Base-by-base conservation (phyloP, 2,113 vertebrate genomes). In the Megaceryle maxima region DNA sequence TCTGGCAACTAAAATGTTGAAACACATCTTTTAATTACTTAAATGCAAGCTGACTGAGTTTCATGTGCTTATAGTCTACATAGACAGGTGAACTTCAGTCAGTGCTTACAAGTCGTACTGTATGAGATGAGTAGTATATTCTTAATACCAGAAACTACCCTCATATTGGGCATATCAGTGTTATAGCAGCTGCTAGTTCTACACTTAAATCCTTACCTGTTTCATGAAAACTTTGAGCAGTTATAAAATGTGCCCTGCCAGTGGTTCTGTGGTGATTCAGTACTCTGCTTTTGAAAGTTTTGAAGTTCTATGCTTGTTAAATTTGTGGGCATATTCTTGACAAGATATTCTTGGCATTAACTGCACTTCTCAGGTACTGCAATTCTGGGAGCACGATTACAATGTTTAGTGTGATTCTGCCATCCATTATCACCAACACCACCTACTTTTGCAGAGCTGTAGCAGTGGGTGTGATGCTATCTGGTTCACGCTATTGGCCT, bases 321-420 rank as follows among this genome's bases (percentile, higher is more conserved):
- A 90, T 95, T 92, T 92, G 18, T 83, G 95, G 92, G 90, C 94
- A 88, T 93, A 75, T 57, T 77, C 88, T 41, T 97, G 97, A 96
- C 97, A 97, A 91, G 96, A 96, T 95, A 85, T 87, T 94, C 94
- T 91, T 97, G 95, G 97, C 98, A 98, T 97, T 97, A 98, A 97
- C 95, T 86, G 88, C 92, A 94, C 95, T 98, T 98, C 98, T 97
- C 97, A 98, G 98, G 97, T 98, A 98, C 96, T 95, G 92, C 90
- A 94, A 68, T 96, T 97, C 97, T 97, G 96, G 95, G 94, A 96
- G 96, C 95, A 94, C 8, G 95, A 95, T 97, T 97, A 97, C 97
- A 97, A 97, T 97, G 97, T 98, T 98, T 96, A 95, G 97, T 97
- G 98, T 97, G 97, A 98, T 98, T 94, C 95, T 98, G 93, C 93